phyloP scores from a whole-genome alignment of 1,140 invertebrate species.

The Formica selysi region DNA sequence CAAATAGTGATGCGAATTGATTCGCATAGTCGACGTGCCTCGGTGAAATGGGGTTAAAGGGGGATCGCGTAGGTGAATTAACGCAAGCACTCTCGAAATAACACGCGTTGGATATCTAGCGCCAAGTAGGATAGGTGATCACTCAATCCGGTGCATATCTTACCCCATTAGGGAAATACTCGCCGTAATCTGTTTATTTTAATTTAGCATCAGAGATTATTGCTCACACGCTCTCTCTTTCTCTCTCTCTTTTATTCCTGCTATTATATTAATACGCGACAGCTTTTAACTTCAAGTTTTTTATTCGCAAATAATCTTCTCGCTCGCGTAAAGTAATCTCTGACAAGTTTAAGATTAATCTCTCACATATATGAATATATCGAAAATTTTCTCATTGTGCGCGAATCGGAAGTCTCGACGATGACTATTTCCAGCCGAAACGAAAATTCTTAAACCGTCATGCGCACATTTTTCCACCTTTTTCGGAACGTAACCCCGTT shows the following conservation, averaged over 20 bases:
- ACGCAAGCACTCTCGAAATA: conserved; percentile 57
- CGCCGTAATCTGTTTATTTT: not conserved
- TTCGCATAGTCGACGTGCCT: conserved; percentile 62
- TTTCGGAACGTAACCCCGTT: conserved; percentile 37
- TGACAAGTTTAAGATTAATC: conserved; percentile 48
- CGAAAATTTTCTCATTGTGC: conserved; percentile 48
- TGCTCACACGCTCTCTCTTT: not conserved
- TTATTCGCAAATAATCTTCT: not conserved
- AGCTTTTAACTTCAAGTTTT: not conserved
- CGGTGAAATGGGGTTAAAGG: conserved; percentile 49
- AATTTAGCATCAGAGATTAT: not conserved
- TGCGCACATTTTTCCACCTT: not conserved
- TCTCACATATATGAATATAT: not conserved
- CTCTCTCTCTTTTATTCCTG: too few species aligned
- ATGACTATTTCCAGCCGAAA: conserved; percentile 30
- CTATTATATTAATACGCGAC: not conserved
- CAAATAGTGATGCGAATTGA: conserved; percentile 60
- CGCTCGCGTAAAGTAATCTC: not conserved
- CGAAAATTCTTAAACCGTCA: conserved; percentile 67
- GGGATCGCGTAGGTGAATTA: conserved; percentile 53
- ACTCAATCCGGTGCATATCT: conserved; percentile 47
- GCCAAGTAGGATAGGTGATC: conserved; percentile 3
- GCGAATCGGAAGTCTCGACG: conserved; percentile 33
- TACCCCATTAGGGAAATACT: conserved; percentile 46
- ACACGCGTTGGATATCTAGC: conserved; percentile 13